phyloP scores from a whole-genome alignment of 2,113 vertebrate species.

The Eulemur macaco region DNA sequence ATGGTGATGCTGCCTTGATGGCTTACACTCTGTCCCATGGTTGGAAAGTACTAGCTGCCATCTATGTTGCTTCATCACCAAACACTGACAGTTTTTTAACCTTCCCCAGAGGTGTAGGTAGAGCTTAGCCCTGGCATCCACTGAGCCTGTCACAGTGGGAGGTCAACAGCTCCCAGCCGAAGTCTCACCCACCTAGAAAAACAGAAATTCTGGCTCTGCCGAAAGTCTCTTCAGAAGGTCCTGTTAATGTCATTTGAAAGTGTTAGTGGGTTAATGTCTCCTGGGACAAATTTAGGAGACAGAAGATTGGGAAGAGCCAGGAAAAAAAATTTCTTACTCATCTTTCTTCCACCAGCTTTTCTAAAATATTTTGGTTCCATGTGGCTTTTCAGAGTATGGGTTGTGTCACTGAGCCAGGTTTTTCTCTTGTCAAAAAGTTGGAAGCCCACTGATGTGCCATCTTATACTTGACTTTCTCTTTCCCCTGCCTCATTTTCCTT shows the following conservation, averaged over 20 bases:
- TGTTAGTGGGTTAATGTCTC: rapidly evolving
- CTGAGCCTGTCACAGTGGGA: background rate
- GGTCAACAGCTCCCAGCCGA: rapidly evolving
- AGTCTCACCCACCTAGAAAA: background rate
- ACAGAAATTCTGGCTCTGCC: background rate
- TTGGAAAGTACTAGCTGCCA: background rate
- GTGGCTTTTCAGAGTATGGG: no score
- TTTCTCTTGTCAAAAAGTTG: background rate
- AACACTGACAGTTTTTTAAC: background rate
- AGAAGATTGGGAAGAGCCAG: rapidly evolving
- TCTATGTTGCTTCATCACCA: background rate
- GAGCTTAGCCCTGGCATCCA: background rate
- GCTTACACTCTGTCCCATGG: background rate
- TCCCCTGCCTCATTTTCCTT: background rate
- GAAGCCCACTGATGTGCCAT: background rate
- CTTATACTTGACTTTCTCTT: background rate
- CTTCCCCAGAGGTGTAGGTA: background rate
- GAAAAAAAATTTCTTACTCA: background rate
- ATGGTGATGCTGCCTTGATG: rapidly evolving
- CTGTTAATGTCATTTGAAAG: rapidly evolving
- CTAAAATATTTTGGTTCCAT: background rate
- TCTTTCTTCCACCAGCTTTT: background rate
- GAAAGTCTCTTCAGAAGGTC: background rate
- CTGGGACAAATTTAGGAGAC: background rate
- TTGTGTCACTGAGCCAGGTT: background rate